Evolutionary conservation across 2,797 vertebrate genomes (phyloP), one percentile per base, ranked within the genome.

Genomic region (Gymnothorax reevesii): DNA sequence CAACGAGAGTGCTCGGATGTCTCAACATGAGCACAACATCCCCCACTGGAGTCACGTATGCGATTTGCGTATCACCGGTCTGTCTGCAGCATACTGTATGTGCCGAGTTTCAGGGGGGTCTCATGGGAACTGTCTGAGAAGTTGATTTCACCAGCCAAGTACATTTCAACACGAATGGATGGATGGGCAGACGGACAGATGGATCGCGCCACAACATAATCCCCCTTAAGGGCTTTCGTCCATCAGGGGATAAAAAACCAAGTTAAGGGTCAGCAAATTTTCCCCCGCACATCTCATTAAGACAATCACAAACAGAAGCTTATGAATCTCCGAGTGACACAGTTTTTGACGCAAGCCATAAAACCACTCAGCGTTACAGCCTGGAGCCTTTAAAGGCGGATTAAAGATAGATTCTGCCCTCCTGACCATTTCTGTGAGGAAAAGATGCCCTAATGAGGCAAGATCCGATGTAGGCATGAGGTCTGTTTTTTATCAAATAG

Each of bases 331-430:
- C 89, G 86, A 91, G 90, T 89, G 91, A 87, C 86, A 54, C 79
- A 90, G 87, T 15, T n/a, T 54, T 25, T 15, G 22, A 77, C 87
- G 25, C 89, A 75, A 89, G 88, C 54, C 8, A 0, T 49, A 25
- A 87, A 90, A 87, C 90, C 87, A 91, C 91, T 89, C 88, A 90
- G 88, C 89, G 91, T 91, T 92, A 91, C 83, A 92, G 93, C 94
- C 91, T 89, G 69, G 91, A 85, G 88, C 91, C 91, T 93, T 94
- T 94, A 94, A 89, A 90, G 92, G 91, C 87, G 90, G 88, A 92
- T 93, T 91, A 94, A 92, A 94, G 93, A 94, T 57, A 88, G 88
- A 94, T 91, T 89, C 88, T 69, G 87, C 91, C 91, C 92, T 93
- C 17, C 13, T 13, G 33, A 66, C 17, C 33, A 84, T 42, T n/a